phyloP scores from a whole-genome alignment of 2,888 invertebrate species.

The Nineta flava region DNA sequence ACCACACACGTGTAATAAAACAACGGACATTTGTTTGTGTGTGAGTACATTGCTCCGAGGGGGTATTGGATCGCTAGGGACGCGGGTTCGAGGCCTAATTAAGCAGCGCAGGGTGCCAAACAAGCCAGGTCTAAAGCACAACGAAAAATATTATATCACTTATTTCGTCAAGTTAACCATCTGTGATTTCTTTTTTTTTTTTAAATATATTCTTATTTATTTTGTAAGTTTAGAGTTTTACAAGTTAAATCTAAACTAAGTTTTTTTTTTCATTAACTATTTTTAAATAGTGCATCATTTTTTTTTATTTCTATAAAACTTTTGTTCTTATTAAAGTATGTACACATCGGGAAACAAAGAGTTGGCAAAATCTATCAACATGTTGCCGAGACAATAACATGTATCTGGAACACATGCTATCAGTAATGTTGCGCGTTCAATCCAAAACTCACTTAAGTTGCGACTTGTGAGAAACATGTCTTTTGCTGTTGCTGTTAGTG shows the following conservation, averaged over 20 bases:
- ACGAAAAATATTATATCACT: slow-evolving; percentile 5
- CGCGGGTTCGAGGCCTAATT: slow-evolving; percentile 6
- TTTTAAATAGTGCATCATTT: slow-evolving; percentile 1
- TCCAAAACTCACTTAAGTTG: too few relatives aligned
- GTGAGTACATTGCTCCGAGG: not conserved
- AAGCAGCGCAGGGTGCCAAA: slow-evolving; percentile 8
- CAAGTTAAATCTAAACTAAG: slow-evolving; percentile 3
- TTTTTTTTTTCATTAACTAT: not conserved
- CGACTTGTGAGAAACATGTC: too few relatives aligned
- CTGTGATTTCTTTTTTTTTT: slow-evolving; percentile 2
- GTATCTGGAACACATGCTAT: too few relatives aligned
- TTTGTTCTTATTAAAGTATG: not conserved
- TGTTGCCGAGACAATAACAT: too few relatives aligned
- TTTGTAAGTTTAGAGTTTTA: slow-evolving; percentile 7
- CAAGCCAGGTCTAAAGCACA: slow-evolving; percentile 3
- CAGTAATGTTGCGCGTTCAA: too few relatives aligned
- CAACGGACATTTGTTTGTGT: too few relatives aligned
- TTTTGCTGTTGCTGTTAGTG: too few relatives aligned
- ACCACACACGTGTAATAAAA: too few relatives aligned
- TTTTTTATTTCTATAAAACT: slow-evolving; percentile 4
- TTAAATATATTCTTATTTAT: not conserved
- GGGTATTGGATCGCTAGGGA: slow-evolving; percentile 4
- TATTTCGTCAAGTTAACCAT: slow-evolving; percentile 3
- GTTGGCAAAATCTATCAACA: too few relatives aligned
- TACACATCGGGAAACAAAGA: too few relatives aligned